Evolutionary conservation across 1,140 invertebrate species (phyloP).

Genomic region (Drosophila arawakana): DNA sequence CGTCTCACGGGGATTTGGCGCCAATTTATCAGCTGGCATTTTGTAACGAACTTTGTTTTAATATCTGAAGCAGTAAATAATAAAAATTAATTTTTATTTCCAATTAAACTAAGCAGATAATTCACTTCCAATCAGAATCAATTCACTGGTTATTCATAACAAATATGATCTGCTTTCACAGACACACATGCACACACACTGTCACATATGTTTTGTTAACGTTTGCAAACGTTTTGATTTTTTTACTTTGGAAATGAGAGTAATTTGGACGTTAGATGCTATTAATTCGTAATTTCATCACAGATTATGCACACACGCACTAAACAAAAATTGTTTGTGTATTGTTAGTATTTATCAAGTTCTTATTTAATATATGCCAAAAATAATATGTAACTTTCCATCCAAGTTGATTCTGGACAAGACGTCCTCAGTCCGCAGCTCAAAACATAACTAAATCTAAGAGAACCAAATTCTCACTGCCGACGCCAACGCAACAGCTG

Average conservation of each 20-base stretch:
- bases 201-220: conserved; percentile 2
- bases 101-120: too few relatives aligned
- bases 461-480: not conserved
- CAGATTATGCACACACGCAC: not conserved
- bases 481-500: conserved; percentile 23
- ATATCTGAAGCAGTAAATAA: conserved; percentile 13
- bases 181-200: not conserved
- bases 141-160: too few relatives aligned
- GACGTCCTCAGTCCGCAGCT: conserved; percentile 7
- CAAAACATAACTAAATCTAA: conserved; percentile 34
- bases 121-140: too few relatives aligned
- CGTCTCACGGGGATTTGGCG: conserved; percentile 64
- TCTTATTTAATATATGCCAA: not conserved
- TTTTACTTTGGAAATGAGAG: conserved; percentile 10
- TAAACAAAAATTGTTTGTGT: not conserved
- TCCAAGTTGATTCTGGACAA: conserved; percentile 1
- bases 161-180: not conserved
- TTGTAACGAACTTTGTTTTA: not conserved
- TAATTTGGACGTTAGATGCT: not conserved
- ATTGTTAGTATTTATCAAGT: not conserved
- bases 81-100: not conserved
- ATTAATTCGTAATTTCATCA: conserved; percentile 39
- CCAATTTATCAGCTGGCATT: conserved; percentile 63
- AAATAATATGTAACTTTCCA: conserved; percentile 35
- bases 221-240: conserved; percentile 29